Evolutionary conservation across 2,888 invertebrate species (phyloP).

Genomic region (Pasiphila rectangulata): DNA sequence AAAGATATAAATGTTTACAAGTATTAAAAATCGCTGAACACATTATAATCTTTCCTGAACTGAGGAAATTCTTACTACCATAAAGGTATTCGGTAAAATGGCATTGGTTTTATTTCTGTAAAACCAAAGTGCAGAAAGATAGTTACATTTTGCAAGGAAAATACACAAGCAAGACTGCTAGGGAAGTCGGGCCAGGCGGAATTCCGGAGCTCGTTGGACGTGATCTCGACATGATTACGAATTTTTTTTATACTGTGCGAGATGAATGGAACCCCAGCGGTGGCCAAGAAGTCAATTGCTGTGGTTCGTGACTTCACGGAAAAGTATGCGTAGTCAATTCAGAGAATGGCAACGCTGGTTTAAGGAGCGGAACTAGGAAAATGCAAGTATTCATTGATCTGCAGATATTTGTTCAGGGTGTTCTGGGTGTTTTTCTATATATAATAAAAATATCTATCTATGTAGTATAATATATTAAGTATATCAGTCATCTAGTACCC

Average conservation of each 20-base stretch:
- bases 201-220: conserved; percentile 74
- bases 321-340: conserved; percentile 37
- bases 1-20: too few species aligned
- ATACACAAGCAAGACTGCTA: conserved; percentile 51
- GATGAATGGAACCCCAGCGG: conserved; percentile 59
- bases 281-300: conserved; percentile 63
- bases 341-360: neutral
- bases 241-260: conserved; percentile 72
- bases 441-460: too few species aligned
- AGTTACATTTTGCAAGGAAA: conserved; percentile 55
- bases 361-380: too few species aligned
- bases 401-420: too few species aligned
- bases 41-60: too few species aligned
- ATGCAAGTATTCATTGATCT: too few species aligned
- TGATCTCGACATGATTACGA: conserved; percentile 72
- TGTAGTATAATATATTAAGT: too few species aligned
- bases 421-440: too few species aligned
- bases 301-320: conserved; percentile 50
- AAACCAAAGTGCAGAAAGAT: conserved; percentile 45
- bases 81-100: neutral
- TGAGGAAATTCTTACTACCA: too few species aligned
- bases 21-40: too few species aligned
- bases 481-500: too few species aligned
- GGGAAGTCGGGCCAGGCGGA: conserved; percentile 61
- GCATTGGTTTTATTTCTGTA: conserved; percentile 40